Evolutionary conservation across 2,113 vertebrate genomes (phyloP).

Genomic region (Nycticorax nycticorax): DNA sequence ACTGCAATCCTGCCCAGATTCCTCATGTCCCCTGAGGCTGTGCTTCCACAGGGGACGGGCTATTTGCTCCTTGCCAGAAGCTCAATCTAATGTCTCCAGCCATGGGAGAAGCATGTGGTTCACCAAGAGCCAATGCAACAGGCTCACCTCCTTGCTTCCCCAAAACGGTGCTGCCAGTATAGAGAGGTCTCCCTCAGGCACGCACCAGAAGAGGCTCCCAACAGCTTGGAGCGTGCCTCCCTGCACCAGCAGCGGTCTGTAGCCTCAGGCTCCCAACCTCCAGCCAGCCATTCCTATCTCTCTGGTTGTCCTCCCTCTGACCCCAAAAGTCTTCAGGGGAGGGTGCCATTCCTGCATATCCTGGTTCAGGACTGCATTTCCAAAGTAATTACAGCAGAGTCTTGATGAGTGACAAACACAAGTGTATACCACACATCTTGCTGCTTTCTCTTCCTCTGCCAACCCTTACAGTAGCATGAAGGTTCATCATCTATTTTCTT

Average conservation of each 20-base stretch:
- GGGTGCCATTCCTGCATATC: not conserved
- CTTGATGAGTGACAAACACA: not conserved
- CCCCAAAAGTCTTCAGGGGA: not conserved
- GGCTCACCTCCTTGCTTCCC: not conserved
- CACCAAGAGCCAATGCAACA: not conserved
- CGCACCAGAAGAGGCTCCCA: not conserved
- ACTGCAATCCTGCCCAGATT: not conserved
- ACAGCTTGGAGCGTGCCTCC: fast-evolving
- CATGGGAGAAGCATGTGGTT: not conserved
- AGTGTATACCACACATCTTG: fast-evolving
- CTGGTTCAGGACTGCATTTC: not conserved
- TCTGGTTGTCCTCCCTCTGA: not conserved
- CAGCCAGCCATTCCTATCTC: not conserved
- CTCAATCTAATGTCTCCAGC: not conserved
- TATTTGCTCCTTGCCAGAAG: not conserved
- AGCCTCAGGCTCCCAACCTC: not conserved
- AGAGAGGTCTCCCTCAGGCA: not conserved
- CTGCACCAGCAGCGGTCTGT: not conserved
- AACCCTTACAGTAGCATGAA: not conserved
- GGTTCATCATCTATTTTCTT: not conserved
- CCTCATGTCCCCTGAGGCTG: fast-evolving
- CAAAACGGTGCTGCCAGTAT: not conserved
- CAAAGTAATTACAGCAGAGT: not conserved
- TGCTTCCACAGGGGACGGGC: not conserved
- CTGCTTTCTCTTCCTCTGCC: not conserved